These are phyloP conservation scores for Lutjanus argentimaculatus DNA, from an alignment of 2,797 vertebrate species.

Conservation along the genomic window DNA sequence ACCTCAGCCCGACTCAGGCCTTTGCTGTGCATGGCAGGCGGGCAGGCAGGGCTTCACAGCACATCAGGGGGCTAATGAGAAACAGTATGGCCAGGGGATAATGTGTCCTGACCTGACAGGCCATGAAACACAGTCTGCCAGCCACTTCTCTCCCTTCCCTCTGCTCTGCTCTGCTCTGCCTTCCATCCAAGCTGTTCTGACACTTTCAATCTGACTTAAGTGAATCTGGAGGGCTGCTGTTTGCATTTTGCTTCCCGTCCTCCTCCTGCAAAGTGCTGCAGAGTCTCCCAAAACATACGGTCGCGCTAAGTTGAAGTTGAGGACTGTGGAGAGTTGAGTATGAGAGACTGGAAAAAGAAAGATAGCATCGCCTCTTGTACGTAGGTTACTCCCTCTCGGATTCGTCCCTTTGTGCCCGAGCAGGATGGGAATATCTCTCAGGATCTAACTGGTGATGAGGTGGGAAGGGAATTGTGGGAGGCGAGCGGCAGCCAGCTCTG, in stretches of 20 bases:
- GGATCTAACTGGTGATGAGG: constrained; percentile 62
- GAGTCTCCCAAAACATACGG: constrained; percentile 36
- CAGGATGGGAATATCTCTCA: constrained; percentile 56
- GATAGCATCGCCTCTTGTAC: constrained; percentile 24
- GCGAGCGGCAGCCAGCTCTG: constrained; percentile 43
- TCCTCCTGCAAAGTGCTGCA: constrained; percentile 21
- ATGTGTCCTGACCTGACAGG: constrained; percentile 76
- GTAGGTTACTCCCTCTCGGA: constrained; percentile 16
- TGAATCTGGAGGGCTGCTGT: constrained; percentile 65
- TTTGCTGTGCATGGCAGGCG: constrained; percentile 39
- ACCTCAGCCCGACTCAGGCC: constrained; percentile 39
- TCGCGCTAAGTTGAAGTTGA: constrained; percentile 15
- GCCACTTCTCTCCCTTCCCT: constrained; percentile 26
- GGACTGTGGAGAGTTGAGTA: neutral
- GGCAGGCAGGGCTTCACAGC: constrained; percentile 54
- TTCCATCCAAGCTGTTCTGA: constrained; percentile 71
- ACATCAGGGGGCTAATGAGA: constrained; percentile 83
- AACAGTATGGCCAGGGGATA: constrained; percentile 71
- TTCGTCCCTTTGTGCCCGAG: constrained; percentile 28
- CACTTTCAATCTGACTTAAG: constrained; percentile 74
- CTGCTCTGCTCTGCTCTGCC: constrained; percentile 47
- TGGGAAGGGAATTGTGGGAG: constrained; percentile 67
- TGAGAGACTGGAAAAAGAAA: constrained; percentile 20
- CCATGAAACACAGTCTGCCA: constrained; percentile 68
- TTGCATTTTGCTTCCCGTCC: constrained; percentile 35